A percentile compares a stretch with the other conserved stretches of the same genome.
Evolutionary conservation across 2,888 invertebrate genomes (phyloP).

Genomic region (Clistopyga incitator): DNA sequence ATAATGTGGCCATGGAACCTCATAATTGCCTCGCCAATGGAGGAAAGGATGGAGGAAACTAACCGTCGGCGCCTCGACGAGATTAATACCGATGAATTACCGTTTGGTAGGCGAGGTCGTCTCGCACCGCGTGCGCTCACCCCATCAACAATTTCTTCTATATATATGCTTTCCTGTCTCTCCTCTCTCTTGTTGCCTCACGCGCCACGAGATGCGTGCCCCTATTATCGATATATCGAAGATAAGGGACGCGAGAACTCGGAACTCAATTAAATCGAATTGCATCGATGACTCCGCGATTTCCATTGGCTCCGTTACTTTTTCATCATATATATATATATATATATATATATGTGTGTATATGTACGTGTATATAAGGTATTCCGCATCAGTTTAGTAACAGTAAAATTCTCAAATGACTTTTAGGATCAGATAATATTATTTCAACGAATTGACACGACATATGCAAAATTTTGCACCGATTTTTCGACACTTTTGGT

Average conservation of each 20-base stretch:
- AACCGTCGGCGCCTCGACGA: constrained; percentile 61
- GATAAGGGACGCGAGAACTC: constrained; percentile 66
- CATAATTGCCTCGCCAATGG: constrained; percentile 66
- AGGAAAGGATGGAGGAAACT: constrained; percentile 14
- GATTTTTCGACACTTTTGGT: too few relatives aligned
- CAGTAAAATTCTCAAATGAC: too few relatives aligned
- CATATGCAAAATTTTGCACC: too few relatives aligned
- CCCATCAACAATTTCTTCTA: constrained; percentile 17
- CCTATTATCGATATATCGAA: constrained; percentile 70
- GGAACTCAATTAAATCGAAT: constrained; percentile 74
- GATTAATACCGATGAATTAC: constrained; percentile 72
- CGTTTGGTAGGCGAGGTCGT: constrained; percentile 57
- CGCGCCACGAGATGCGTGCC: constrained; percentile 52
- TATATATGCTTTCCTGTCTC: constrained; percentile 36
- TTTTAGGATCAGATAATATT: too few relatives aligned
- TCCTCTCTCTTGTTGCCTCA: constrained; percentile 36
- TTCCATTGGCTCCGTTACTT: constrained; percentile 63
- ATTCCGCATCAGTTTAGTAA: background rate
- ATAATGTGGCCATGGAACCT: constrained; percentile 57
- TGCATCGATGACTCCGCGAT: constrained; percentile 70
- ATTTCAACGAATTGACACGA: too few relatives aligned
- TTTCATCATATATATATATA: constrained; percentile 42
- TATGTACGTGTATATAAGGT: background rate
- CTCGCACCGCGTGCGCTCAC: constrained; percentile 1
- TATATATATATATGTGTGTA: too few relatives aligned